Conservation (phyloP, 1,140 invertebrate species). For the Pissodes strobi region DNA sequence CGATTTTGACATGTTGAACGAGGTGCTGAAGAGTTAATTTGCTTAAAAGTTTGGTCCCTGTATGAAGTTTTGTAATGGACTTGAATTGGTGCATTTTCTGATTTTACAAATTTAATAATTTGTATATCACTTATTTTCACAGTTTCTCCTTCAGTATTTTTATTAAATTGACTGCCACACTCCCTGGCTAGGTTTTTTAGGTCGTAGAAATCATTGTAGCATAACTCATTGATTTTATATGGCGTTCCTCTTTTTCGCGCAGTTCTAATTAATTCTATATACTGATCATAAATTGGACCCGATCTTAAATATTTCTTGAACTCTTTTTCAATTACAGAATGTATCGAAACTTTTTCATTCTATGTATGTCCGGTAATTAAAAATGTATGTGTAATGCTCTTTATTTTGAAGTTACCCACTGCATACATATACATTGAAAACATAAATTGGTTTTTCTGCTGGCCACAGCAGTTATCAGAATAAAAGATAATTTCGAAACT, state of each 20-base stretch:
- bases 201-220: slow-evolving; percentile 36
- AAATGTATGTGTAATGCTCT: slow-evolving; percentile 48
- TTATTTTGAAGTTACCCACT: slow-evolving; percentile 40
- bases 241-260: slow-evolving; percentile 44
- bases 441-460: slow-evolving; percentile 53
- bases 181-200: slow-evolving; percentile 30
- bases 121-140: slow-evolving; percentile 2
- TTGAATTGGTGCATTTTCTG: background rate
- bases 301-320: slow-evolving; percentile 10
- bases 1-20: slow-evolving; percentile 1
- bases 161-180: background rate
- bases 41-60: background rate
- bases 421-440: slow-evolving; percentile 45
- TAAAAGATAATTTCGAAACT: slow-evolving; percentile 46
- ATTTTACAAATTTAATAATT: slow-evolving; percentile 1
- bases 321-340: slow-evolving; percentile 44
- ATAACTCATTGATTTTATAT: slow-evolving; percentile 43
- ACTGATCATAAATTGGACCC: slow-evolving; percentile 20
- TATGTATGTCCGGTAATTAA: slow-evolving; percentile 48
- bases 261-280: slow-evolving; percentile 31
- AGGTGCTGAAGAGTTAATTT: background rate
- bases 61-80: slow-evolving; percentile 3
- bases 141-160: slow-evolving; percentile 5
- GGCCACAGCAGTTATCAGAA: slow-evolving; percentile 54
- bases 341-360: slow-evolving; percentile 46